These are phyloP conservation scores for Odontophorus gujanensis DNA, from an alignment of 2,113 vertebrate genomes.

Conservation along the genomic window DNA sequence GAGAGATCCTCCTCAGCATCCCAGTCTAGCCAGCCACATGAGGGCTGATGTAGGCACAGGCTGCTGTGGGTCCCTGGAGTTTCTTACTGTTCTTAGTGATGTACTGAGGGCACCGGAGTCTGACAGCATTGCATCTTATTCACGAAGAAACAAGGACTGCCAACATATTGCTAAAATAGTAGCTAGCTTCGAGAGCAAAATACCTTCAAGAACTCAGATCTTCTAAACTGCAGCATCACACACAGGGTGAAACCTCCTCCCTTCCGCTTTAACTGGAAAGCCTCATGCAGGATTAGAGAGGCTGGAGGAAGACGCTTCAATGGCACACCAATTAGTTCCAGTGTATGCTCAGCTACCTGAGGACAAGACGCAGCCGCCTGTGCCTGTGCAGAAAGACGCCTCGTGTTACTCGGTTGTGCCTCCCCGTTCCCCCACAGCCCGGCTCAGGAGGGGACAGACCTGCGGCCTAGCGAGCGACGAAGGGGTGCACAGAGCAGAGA, in stretches of 20 bases:
- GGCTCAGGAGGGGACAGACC: not conserved
- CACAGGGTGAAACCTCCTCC: not conserved
- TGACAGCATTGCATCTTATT: rapidly evolving
- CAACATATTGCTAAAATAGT: not conserved
- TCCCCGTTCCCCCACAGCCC: not conserved
- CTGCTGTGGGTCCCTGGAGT: not conserved
- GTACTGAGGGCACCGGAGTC: not conserved
- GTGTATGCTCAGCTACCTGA: not conserved
- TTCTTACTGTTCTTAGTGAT: not conserved
- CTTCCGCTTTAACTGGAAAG: not conserved
- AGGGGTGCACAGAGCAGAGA: not conserved
- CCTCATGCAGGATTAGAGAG: not conserved
- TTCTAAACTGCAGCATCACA: not conserved
- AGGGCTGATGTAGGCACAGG: not conserved
- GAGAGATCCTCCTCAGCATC: not conserved
- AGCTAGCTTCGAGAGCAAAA: not conserved
- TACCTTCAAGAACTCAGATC: not conserved
- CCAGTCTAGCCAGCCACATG: rapidly evolving
- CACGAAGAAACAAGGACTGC: not conserved
- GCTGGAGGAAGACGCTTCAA: not conserved
- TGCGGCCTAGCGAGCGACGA: rapidly evolving
- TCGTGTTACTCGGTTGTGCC: not conserved
- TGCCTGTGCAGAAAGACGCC: not conserved
- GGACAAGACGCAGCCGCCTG: not conserved
- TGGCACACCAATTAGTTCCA: not conserved